A percentile compares a stretch with the other conserved stretches of the same genome.
Evolutionary conservation across 2,113 vertebrate genomes (phyloP).

Genomic region (Cairina moschata): DNA sequence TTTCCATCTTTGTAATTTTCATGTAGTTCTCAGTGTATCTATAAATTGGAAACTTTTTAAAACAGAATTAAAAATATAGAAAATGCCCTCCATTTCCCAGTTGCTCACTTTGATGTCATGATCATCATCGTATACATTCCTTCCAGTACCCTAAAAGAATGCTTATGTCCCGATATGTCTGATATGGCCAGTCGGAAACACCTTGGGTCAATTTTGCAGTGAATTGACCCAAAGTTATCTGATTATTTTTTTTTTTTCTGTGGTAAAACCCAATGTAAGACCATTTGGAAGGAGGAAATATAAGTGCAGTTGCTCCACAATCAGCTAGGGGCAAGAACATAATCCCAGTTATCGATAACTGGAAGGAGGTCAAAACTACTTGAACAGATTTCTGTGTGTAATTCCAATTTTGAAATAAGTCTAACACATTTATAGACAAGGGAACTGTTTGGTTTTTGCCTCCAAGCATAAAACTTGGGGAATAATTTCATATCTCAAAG

Average conservation of each 20-base stretch:
- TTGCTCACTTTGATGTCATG: not conserved
- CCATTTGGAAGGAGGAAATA: not conserved
- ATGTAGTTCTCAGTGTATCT: not conserved
- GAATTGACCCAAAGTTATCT: not conserved
- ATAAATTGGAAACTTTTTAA: not conserved
- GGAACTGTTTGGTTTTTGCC: slow-evolving; percentile 18
- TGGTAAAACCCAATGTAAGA: not conserved
- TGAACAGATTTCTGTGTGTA: not conserved
- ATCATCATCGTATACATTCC: not conserved
- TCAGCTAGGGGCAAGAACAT: not conserved
- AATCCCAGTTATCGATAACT: slow-evolving; percentile 22
- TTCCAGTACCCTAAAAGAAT: not conserved
- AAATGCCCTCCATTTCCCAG: not conserved
- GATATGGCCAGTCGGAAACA: not conserved
- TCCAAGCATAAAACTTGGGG: slow-evolving; percentile 17
- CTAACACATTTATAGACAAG: not conserved
- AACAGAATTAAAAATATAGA: not conserved
- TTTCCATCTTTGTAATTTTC: not conserved
- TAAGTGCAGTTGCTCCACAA: not conserved
- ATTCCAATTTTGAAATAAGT: not conserved
- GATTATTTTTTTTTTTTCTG: not conserved
- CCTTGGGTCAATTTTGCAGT: not conserved
- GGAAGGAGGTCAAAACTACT: not conserved
- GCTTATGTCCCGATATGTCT: not conserved
- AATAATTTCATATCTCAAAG: slow-evolving; percentile 34